These are phyloP conservation scores for Nannoperca australis DNA, from an alignment of 2,797 vertebrate genomes.

Conservation along the genomic window DNA sequence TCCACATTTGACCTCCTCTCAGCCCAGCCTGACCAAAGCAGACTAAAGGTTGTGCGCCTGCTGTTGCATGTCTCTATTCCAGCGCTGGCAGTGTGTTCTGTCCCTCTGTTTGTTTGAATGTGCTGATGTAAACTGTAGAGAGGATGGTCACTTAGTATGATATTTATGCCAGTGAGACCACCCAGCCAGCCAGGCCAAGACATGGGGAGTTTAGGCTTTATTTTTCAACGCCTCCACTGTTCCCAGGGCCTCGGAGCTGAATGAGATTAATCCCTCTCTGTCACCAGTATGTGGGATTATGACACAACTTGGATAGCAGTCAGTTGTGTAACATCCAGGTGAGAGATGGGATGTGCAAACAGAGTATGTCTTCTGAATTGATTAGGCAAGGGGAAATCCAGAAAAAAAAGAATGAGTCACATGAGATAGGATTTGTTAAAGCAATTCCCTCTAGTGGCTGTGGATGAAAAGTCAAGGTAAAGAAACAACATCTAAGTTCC, in stretches of 20 bases:
- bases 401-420: slow-evolving; percentile 32
- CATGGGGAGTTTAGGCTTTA: slow-evolving; percentile 59
- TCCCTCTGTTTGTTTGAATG: slow-evolving; percentile 79
- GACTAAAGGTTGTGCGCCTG: slow-evolving; percentile 27
- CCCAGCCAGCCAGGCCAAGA: slow-evolving; percentile 71
- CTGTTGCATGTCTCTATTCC: slow-evolving; percentile 45
- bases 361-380: slow-evolving; percentile 36
- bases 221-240: slow-evolving; percentile 78
- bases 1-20: slow-evolving; percentile 42
- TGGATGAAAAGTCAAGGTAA: slow-evolving; percentile 44
- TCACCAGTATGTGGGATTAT: slow-evolving; percentile 64
- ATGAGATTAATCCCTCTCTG: slow-evolving; percentile 71
- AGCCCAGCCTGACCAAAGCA: slow-evolving; percentile 14
- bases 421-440: slow-evolving; percentile 53
- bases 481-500: slow-evolving; percentile 7
- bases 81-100: slow-evolving; percentile 16
- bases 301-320: slow-evolving; percentile 42
- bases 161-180: slow-evolving; percentile 82
- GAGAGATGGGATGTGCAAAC: slow-evolving; percentile 53
- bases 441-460: slow-evolving; percentile 67
- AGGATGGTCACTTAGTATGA: slow-evolving; percentile 76
- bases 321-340: slow-evolving; percentile 56
- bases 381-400: slow-evolving; percentile 15
- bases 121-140: slow-evolving; percentile 78
- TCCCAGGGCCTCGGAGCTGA: slow-evolving; percentile 70